Evolutionary conservation across 1,140 invertebrate genomes (phyloP), one percentile per base, ranked within the genome.

Genomic region (Penaeus vannamei): DNA sequence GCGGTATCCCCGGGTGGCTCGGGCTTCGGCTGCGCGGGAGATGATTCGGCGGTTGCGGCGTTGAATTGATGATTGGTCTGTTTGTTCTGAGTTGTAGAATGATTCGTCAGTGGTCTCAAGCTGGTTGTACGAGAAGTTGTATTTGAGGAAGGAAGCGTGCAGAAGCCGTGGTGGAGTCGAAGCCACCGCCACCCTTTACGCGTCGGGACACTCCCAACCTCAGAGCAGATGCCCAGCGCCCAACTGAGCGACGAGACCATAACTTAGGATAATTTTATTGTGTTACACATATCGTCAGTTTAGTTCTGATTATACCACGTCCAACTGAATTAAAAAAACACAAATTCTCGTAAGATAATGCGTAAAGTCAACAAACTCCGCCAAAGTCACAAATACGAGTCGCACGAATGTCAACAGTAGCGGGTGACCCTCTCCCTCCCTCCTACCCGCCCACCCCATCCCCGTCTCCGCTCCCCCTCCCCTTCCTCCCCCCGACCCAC

Each of bases 171-270:
- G 23, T 7, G 60, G 22, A 36, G n/a, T 36, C 72, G 72, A 76
- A 32, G 72, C 72, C 72, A 29, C 4, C 17, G 72, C 72, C 72
- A 29, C 12, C 19, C 23, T 62, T 53, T 12, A 86, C 36, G 77
- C 26, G 66, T 64, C 22, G 26, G 77, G 29, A 86, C 59, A 26
- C 60, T 19, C 2, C 2, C 64, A 64, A 36, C 76, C 61, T n/a
- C 26, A 89, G 87, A 89, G 83, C 87, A 84, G 87, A 89, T 89
- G 83, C 87, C 87, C 83, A 84, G 82, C 87, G 87, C 69, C 80
- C 86, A 62, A 17, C 80, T 53, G 53, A 76, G 32, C 29, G 32
- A 26, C 42, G 87, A 69, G 82, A 76, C 82, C 87, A 69, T 89
- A 89, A 84, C 72, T 22, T 84, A 19, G 22, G 87, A 60, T 64